Evolutionary conservation across 2,113 vertebrate genomes (phyloP), one percentile per base, ranked within the genome.

Genomic region (Tachysurus vachellii): DNA sequence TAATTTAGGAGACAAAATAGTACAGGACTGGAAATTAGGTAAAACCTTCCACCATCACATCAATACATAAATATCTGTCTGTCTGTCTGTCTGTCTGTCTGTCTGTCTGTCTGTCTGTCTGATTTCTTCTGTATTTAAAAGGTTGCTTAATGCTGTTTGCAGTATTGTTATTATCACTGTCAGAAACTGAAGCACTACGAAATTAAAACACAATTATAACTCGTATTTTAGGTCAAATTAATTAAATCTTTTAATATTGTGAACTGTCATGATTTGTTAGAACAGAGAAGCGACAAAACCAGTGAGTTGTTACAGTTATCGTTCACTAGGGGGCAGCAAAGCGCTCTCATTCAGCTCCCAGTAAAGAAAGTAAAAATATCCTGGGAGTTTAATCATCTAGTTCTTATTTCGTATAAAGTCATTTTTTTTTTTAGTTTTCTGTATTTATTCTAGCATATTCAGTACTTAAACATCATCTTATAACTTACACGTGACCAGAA

Each of bases 241-340:
- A 31, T 17, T 7, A 70, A 42, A 70, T 31, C 68, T 42, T 36
- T 36, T 36, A 36, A 36, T 36, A 36, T 36, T 2, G 36, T 0
- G n/a, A 68, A 4, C 28, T n/a, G 26, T 31, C 26, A 68, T 36
- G 36, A 36, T 36, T 36, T 36, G 36, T 36, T 1, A 36, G 36
- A 36, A 36, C 2, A 36, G 36, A 36, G 36, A 36, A 36, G 36
- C 36, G 36, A 36, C 47, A 26, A 76, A n/a, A 44, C 21, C 4
- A 0, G 13, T 23, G 26, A 42, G 19, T 28, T 84, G 26, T 54
- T 71, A 66, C 71, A 83, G 10, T 70, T 3, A 19, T 50, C 12
- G 44, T 57, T 86, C 89, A 83, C 86, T 83, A 89, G 89, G 84
- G 56, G 89, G 79, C 57, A 85, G 83, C 83, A 89, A 73, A 62